Evolutionary conservation across 2,888 invertebrate genomes (phyloP).

Genomic region (Amblyjoppa fuscipennis): DNA sequence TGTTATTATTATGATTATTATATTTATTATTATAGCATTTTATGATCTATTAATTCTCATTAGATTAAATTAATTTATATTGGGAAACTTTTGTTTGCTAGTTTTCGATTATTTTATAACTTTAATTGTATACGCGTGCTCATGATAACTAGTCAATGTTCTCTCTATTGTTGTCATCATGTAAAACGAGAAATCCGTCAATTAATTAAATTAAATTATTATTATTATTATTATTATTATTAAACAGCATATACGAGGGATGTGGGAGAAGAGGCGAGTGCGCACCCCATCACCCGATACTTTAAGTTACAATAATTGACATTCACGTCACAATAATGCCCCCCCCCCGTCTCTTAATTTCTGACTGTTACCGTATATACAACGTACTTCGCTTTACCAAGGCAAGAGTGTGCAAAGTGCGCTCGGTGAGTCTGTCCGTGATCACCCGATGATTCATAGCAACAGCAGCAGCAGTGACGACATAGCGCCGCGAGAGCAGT

Average conservation of each 20-base stretch:
- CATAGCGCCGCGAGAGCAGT: slow-evolving; percentile 43
- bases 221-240: neutral
- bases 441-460: slow-evolving; percentile 64
- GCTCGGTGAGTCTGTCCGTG: slow-evolving; percentile 37
- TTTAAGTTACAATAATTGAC: slow-evolving; percentile 37
- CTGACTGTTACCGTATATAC: neutral
- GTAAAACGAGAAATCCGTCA: too few relatives aligned
- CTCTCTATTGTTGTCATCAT: too few relatives aligned
- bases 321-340: slow-evolving; percentile 35
- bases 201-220: too few relatives aligned
- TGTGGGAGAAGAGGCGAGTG: neutral
- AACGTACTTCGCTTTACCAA: neutral
- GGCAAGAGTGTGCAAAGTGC: slow-evolving; percentile 4
- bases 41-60: too few relatives aligned
- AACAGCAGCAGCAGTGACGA: slow-evolving; percentile 34
- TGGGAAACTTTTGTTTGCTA: too few relatives aligned
- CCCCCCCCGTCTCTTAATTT: neutral
- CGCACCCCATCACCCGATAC: neutral
- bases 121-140: too few relatives aligned
- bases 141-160: too few relatives aligned
- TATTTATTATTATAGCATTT: too few relatives aligned
- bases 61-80: too few relatives aligned
- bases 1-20: too few relatives aligned
- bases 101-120: too few relatives aligned
- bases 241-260: neutral